Conservation (phyloP, 2,888 invertebrate species). For the Apantesis nais region DNA sequence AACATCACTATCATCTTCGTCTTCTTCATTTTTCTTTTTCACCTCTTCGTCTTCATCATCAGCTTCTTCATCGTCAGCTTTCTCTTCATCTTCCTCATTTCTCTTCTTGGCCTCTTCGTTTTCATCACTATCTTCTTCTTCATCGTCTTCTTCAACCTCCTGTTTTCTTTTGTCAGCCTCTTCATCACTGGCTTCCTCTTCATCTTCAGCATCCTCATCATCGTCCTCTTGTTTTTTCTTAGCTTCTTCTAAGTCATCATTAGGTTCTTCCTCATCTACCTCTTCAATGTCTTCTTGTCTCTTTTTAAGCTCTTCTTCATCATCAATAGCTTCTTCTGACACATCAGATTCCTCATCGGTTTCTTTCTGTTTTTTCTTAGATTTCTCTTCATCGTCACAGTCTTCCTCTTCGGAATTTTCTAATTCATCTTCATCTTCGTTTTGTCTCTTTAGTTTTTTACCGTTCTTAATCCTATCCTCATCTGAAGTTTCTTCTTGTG, state of each 20-base stretch:
- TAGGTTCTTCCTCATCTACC: constrained; percentile 21
- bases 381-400: not conserved
- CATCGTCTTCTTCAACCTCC: constrained; percentile 9
- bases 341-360: constrained; percentile 32
- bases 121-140: constrained; percentile 11
- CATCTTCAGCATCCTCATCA: constrained; percentile 2
- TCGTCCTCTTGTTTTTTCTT: constrained; percentile 25
- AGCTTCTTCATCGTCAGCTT: constrained; percentile 21
- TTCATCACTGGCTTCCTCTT: constrained; percentile 12
- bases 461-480: constrained; percentile 30
- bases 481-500: constrained; percentile 28
- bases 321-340: constrained; percentile 22
- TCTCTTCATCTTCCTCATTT: constrained; percentile 8
- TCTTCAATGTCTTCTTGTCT: constrained; percentile 25
- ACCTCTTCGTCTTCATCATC: not conserved
- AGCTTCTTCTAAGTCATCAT: constrained; percentile 24
- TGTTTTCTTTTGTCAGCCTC: constrained; percentile 14
- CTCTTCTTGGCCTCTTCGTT: constrained; percentile 8
- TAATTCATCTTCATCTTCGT: not conserved
- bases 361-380: constrained; percentile 44
- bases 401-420: not conserved
- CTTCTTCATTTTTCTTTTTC: constrained; percentile 21
- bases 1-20: constrained; percentile 15
- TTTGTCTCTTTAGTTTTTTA: constrained; percentile 21
- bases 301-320: constrained; percentile 16